phyloP scores from a whole-genome alignment of 2,113 vertebrate species.

The Vanacampus margaritifer region DNA sequence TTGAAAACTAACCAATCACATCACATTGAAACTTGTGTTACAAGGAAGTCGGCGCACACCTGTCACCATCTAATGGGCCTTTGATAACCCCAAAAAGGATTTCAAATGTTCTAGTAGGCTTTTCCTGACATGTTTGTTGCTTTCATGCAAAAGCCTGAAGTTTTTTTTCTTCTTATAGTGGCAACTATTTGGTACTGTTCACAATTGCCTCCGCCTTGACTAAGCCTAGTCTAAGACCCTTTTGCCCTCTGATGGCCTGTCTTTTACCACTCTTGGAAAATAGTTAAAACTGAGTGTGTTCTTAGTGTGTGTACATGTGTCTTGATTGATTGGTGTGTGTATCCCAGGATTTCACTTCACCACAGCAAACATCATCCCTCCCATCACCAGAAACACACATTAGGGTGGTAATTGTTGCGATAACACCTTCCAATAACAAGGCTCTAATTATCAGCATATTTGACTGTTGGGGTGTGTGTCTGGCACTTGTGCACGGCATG shows the following conservation, averaged over 20 bases:
- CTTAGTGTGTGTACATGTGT: neutral
- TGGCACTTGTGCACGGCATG: slow-evolving; percentile 44
- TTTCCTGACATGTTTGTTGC: too few relatives aligned
- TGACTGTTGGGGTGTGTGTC: slow-evolving; percentile 64
- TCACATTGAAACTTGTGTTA: too few relatives aligned
- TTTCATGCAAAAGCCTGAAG: too few relatives aligned
- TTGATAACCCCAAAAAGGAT: too few relatives aligned
- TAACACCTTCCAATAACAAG: slow-evolving; percentile 70
- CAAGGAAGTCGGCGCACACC: too few relatives aligned
- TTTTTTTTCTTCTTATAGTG: too few relatives aligned
- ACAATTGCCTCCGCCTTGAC: too few relatives aligned
- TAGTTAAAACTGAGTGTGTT: neutral
- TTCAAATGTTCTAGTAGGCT: too few relatives aligned
- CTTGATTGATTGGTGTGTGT: slow-evolving; percentile 36
- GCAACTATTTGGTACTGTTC: too few relatives aligned
- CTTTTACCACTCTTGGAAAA: neutral
- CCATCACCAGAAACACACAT: slow-evolving; percentile 12
- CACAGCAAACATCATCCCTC: neutral
- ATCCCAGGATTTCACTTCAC: slow-evolving; percentile 13
- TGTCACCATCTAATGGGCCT: too few relatives aligned
- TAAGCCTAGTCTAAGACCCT: neutral
- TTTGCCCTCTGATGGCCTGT: neutral
- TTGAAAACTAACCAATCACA: too few relatives aligned
- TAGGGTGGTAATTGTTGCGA: slow-evolving; percentile 75
- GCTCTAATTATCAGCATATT: slow-evolving; percentile 73